phyloP scores from a whole-genome alignment of 2,113 vertebrate species.

The Syrmaticus mikado region DNA sequence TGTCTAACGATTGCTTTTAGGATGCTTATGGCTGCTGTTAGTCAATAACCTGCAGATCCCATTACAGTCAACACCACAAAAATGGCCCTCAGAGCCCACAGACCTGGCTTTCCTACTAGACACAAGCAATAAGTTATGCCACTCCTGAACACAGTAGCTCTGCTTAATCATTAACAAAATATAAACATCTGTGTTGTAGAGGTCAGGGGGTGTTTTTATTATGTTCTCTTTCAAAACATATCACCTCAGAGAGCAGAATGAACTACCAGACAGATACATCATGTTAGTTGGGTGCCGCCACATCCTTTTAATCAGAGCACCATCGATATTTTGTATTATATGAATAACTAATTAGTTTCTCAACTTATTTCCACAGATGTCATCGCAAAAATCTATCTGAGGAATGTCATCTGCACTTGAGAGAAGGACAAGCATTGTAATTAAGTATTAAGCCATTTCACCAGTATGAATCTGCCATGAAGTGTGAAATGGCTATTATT shows the following conservation, averaged over 20 bases:
- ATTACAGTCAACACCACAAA: background rate
- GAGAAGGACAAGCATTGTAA: conserved; percentile 74
- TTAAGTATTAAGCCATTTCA: conserved; percentile 77
- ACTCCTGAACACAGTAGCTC: background rate
- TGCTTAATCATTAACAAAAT: background rate
- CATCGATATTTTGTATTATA: conserved; percentile 65
- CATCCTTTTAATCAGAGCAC: conserved; percentile 58
- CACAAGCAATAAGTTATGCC: background rate
- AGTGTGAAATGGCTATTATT: conserved; percentile 78
- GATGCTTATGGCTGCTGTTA: rapidly evolving
- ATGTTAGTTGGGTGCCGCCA: conserved; percentile 26
- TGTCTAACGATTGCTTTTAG: background rate
- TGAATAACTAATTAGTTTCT: conserved; percentile 74
- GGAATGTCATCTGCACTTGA: conserved; percentile 72
- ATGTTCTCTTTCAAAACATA: conserved; percentile 36
- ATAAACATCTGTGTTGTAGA: background rate
- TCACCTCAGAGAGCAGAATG: conserved; percentile 24
- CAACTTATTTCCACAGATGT: conserved; percentile 73
- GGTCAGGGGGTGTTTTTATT: conserved; percentile 22
- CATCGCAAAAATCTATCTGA: conserved; percentile 71
- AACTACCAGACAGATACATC: conserved; percentile 34
- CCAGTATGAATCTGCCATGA: conserved; percentile 58
- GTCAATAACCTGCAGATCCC: background rate
- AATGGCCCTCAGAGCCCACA: background rate
- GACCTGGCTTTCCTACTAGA: background rate